These are phyloP conservation scores for Pangasius sanitwongsei DNA, from an alignment of 2,797 vertebrate genomes.

Conservation along the genomic window DNA sequence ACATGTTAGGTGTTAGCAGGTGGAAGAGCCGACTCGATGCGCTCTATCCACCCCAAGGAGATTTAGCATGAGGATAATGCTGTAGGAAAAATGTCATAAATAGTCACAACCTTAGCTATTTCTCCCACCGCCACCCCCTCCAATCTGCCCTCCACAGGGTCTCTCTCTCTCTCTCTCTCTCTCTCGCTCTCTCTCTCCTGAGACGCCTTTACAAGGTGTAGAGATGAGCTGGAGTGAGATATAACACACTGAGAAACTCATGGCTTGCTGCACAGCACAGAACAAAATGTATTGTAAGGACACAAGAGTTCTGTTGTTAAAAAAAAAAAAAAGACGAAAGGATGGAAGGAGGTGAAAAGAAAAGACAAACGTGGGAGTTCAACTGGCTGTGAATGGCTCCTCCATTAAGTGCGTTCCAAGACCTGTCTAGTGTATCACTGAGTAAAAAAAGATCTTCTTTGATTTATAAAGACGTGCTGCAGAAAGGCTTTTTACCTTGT, in stretches of 20 bases:
- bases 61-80: slow-evolving; percentile 82
- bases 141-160: background rate
- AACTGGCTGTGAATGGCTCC: slow-evolving; percentile 42
- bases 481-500: slow-evolving; percentile 41
- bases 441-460: slow-evolving; percentile 38
- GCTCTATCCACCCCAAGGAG: slow-evolving; percentile 76
- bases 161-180: slow-evolving; percentile 61
- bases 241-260: slow-evolving; percentile 74
- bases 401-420: slow-evolving; percentile 41
- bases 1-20: slow-evolving; percentile 74
- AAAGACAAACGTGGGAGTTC: slow-evolving; percentile 42
- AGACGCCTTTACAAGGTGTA: slow-evolving; percentile 77
- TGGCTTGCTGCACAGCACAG: slow-evolving; percentile 69
- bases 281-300: slow-evolving; percentile 54
- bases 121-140: background rate
- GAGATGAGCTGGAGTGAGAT: slow-evolving; percentile 76
- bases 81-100: slow-evolving; percentile 78
- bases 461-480: slow-evolving; percentile 49
- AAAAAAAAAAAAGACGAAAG: slow-evolving; percentile 18
- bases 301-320: slow-evolving; percentile 44
- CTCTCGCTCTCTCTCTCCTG: slow-evolving; percentile 64
- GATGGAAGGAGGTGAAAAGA: slow-evolving; percentile 11
- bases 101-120: slow-evolving; percentile 72
- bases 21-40: slow-evolving; percentile 70
- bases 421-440: slow-evolving; percentile 39